Percentiles rank a stretch among this genome's conserved stretches.
Evolutionary conservation across 2,797 vertebrate species (phyloP).

Genomic region (Artibeus jamaicensis): DNA sequence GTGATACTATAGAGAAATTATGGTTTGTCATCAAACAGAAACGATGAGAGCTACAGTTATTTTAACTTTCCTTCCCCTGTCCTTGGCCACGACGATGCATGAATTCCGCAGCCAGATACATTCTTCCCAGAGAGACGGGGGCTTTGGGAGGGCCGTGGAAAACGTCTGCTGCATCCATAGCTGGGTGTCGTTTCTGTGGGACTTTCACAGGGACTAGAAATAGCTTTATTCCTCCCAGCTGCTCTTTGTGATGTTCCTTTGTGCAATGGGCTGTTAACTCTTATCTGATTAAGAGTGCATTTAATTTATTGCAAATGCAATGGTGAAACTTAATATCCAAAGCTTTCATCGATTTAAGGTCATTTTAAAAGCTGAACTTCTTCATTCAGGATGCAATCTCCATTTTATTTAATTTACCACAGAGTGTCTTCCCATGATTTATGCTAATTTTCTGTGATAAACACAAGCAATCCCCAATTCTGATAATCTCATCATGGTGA

Average conservation of each 20-base stretch:
- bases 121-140: neutral
- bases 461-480: neutral
- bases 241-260: too few species aligned
- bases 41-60: neutral
- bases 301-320: constrained; percentile 55
- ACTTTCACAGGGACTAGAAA: too few species aligned
- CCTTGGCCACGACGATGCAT: neutral
- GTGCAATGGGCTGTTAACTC: neutral
- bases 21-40: neutral
- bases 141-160: neutral
- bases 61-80: neutral
- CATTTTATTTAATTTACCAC: constrained; percentile 26
- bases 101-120: neutral
- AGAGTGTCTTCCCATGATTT: neutral
- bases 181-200: neutral
- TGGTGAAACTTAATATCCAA: constrained; percentile 57
- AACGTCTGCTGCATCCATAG: neutral
- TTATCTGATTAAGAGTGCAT: constrained; percentile 47
- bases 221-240: too few species aligned
- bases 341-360: constrained; percentile 41
- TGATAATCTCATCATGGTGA: constrained; percentile 53
- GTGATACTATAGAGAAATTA: neutral
- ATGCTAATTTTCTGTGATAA: constrained; percentile 58
- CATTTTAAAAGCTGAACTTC: constrained; percentile 43
- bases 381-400: constrained; percentile 13